Conservation (phyloP, 2,113 vertebrate species). For the Pterocles burchelli region DNA sequence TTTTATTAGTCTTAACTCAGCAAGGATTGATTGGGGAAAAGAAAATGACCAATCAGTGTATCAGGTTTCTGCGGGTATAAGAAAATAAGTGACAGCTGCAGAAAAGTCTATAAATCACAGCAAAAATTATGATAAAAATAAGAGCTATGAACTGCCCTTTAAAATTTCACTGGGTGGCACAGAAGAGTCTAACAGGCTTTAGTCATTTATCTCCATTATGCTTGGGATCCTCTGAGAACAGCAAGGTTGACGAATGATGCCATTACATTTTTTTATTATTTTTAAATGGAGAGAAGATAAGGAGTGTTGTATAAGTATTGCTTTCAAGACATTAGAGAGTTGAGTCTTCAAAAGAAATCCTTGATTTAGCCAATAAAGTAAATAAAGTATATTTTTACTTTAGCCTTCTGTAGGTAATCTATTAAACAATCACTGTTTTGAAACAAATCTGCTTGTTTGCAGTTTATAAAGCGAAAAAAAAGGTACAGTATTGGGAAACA, state of each 20-base stretch:
- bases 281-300: constrained; percentile 37
- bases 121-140: constrained; percentile 44
- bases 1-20: constrained; percentile 70
- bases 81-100: constrained; percentile 53
- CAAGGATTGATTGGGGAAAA: constrained; percentile 52
- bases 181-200: constrained; percentile 15
- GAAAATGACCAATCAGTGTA: constrained; percentile 37
- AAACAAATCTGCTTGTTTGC: background rate
- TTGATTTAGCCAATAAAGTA: constrained; percentile 4
- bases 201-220: constrained; percentile 63
- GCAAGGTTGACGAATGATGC: constrained; percentile 50
- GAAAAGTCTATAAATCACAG: constrained; percentile 60
- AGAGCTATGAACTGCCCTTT: constrained; percentile 61
- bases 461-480: background rate
- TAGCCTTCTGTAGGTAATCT: background rate
- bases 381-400: background rate
- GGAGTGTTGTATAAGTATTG: background rate
- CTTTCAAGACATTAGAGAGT: constrained; percentile 26
- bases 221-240: constrained; percentile 38
- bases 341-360: constrained; percentile 14
- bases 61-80: constrained; percentile 20
- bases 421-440: background rate
- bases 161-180: constrained; percentile 44
- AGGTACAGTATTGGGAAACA: background rate
- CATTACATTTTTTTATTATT: constrained; percentile 56